A percentile compares a stretch with the other conserved stretches of the same genome.
phyloP scores from a whole-genome alignment of 2,113 vertebrate species.

The Corvus hawaiiensis region DNA sequence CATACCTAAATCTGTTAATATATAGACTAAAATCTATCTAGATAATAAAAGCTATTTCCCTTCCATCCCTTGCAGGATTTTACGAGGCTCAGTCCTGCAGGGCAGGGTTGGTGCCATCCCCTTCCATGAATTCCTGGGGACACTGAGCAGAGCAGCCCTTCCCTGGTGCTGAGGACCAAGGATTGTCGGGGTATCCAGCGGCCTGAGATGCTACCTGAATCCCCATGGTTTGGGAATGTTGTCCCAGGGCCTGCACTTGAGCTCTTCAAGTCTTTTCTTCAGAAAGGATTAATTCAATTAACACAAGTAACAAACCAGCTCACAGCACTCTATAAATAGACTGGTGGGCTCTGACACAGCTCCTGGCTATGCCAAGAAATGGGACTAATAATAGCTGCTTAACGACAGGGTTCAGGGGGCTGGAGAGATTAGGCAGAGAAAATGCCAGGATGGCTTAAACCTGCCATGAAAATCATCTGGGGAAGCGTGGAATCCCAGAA shows the following conservation, averaged over 20 bases:
- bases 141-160: background rate
- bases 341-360: conserved; percentile 33
- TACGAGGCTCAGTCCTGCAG: background rate
- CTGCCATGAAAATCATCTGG: background rate
- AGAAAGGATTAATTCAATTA: conserved; percentile 7
- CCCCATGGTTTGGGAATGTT: background rate
- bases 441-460: background rate
- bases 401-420: background rate
- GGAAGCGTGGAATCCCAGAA: background rate
- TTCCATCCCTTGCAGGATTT: background rate
- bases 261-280: background rate
- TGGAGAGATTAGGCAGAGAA: background rate
- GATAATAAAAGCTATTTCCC: background rate
- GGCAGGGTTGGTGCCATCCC: background rate
- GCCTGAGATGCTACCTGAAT: background rate
- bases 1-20: background rate
- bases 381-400: conserved; percentile 16
- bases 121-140: background rate
- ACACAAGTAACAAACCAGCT: background rate
- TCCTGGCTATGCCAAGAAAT: background rate
- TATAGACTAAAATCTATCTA: background rate
- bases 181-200: background rate
- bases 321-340: conserved; percentile 14
- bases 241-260: background rate
- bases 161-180: background rate